These are phyloP conservation scores for Temnothorax unifasciatus DNA, from an alignment of 2,888 invertebrate genomes.

Conservation along the genomic window DNA sequence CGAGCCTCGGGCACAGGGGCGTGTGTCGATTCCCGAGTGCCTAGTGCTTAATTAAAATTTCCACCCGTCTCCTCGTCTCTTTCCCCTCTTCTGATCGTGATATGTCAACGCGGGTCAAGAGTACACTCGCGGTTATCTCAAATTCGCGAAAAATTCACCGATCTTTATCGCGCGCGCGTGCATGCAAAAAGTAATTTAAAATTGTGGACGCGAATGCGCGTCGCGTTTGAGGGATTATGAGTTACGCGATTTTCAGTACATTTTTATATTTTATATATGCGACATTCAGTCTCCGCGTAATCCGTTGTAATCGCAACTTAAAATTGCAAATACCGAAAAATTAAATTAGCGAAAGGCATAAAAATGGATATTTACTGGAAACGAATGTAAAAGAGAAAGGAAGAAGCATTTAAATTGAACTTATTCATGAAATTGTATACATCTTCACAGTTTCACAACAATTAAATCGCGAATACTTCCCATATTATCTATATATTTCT, in stretches of 20 bases:
- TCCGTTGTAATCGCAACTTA: conserved; percentile 7
- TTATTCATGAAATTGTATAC: neutral
- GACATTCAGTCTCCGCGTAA: neutral
- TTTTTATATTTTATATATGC: conserved; percentile 17
- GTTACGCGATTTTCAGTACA: conserved; percentile 14
- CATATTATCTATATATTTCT: neutral
- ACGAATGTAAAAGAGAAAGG: neutral
- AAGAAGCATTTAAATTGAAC: neutral
- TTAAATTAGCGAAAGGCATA: neutral
- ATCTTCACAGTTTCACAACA: neutral
- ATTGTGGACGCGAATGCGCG: neutral
- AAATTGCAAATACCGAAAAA: conserved; percentile 13
- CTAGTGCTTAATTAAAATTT: conserved; percentile 51
- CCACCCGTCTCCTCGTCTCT: neutral
- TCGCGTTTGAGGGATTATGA: conserved; percentile 14
- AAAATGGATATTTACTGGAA: neutral
- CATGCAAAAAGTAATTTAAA: conserved; percentile 26
- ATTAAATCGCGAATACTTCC: neutral
- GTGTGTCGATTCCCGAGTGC: conserved; percentile 66
- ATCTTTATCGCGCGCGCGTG: neutral
- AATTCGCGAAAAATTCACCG: conserved; percentile 18
- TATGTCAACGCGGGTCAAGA: conserved; percentile 9
- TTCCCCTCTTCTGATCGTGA: neutral
- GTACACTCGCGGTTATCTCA: conserved; percentile 13
- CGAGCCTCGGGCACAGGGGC: conserved; percentile 74